A percentile compares a stretch with the other conserved stretches of the same genome.
Conservation (phyloP, 2,113 vertebrate genomes). For the Callipepla squamata region DNA sequence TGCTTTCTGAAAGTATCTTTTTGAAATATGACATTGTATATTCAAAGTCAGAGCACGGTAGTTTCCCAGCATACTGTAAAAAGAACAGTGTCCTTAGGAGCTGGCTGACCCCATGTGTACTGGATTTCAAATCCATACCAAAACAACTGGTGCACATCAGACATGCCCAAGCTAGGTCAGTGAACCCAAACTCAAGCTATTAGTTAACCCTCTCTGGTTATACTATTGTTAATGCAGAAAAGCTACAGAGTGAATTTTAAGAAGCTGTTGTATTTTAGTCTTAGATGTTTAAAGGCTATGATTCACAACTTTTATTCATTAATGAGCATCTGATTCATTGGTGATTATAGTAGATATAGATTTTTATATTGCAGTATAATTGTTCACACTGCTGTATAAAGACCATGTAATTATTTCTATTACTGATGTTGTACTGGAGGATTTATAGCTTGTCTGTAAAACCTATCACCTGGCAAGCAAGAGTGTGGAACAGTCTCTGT, state of each 20-base stretch:
- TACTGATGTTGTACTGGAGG: conserved; percentile 2
- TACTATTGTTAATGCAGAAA: neutral
- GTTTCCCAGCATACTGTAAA: rapidly evolving
- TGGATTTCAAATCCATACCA: neutral
- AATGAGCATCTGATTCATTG: conserved; percentile 33
- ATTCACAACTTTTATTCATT: conserved; percentile 47
- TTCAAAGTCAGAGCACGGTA: neutral
- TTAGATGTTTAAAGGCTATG: neutral
- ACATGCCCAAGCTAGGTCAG: neutral
- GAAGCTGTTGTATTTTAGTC: neutral
- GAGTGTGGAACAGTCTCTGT: neutral
- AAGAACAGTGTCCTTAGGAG: neutral
- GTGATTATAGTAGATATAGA: conserved; percentile 16
- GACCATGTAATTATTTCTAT: conserved; percentile 28
- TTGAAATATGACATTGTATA: neutral
- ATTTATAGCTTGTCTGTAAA: conserved; percentile 11
- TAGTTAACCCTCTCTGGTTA: neutral
- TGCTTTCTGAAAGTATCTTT: neutral
- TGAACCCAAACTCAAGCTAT: neutral
- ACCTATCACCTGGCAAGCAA: neutral
- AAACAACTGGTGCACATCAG: neutral
- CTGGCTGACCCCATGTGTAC: no score
- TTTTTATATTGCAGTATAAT: conserved; percentile 26
- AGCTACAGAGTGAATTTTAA: neutral
- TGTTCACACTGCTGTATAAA: conserved; percentile 48